These are phyloP conservation scores for Sebastolobus alascanus DNA, from an alignment of 2,797 vertebrate species.

Conservation along the genomic window DNA sequence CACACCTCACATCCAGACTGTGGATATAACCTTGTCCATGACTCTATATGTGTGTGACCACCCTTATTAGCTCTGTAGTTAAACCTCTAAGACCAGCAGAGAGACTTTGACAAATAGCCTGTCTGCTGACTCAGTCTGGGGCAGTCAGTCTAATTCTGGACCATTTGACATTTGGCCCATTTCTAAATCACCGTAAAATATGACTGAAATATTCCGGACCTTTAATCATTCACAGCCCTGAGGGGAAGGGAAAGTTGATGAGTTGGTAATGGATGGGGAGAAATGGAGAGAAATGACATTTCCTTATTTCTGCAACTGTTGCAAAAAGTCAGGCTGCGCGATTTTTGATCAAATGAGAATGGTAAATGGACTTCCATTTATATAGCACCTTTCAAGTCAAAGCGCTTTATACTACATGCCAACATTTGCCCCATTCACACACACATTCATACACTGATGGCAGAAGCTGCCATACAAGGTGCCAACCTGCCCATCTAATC, in stretches of 20 bases:
- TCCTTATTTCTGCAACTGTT: not conserved
- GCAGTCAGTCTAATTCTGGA: conserved; percentile 21
- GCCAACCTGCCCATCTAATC: too few relatives aligned
- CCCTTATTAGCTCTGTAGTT: conserved; percentile 29
- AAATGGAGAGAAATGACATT: not conserved
- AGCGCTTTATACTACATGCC: not conserved
- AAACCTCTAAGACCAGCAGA: conserved; percentile 34
- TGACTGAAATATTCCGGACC: conserved; percentile 37
- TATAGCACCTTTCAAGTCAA: not conserved
- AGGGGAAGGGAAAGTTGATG: conserved; percentile 19
- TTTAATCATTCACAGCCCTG: conserved; percentile 39
- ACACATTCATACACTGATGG: not conserved
- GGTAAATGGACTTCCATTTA: not conserved
- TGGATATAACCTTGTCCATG: conserved; percentile 2
- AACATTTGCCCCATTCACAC: not conserved
- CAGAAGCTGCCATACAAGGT: not conserved
- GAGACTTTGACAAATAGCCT: conserved; percentile 52
- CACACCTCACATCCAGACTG: not conserved
- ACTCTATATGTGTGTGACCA: conserved; percentile 19
- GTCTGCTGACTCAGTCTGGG: conserved; percentile 43
- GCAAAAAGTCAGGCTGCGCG: not conserved
- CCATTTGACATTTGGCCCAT: conserved; percentile 50
- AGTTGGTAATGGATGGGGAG: conserved; percentile 5
- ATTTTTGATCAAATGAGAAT: not conserved
- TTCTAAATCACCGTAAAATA: conserved; percentile 48